phyloP scores from a whole-genome alignment of 2,888 invertebrate genomes.

The Drosophila aldrichi region DNA sequence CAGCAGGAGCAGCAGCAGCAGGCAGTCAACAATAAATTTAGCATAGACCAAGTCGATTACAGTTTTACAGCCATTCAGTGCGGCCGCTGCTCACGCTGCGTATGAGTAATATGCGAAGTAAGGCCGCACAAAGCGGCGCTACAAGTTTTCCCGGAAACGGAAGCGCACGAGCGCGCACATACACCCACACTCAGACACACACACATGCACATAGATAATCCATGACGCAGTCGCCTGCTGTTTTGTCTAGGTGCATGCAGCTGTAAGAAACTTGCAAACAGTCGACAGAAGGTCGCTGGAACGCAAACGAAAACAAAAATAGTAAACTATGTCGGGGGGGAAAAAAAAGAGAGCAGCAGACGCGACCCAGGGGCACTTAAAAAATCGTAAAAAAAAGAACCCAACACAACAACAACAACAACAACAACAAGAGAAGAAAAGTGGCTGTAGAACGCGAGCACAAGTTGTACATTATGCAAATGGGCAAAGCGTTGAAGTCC shows the following conservation, averaged over 20 bases:
- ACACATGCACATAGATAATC: slow-evolving; percentile 10
- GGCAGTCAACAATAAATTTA: slow-evolving; percentile 71
- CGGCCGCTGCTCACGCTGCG: slow-evolving; percentile 34
- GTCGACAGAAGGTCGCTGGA: slow-evolving; percentile 39
- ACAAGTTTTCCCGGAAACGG: slow-evolving; percentile 49
- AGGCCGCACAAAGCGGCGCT: slow-evolving; percentile 18
- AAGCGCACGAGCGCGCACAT: slow-evolving; percentile 24
- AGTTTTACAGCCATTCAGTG: slow-evolving; percentile 45
- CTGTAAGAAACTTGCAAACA: slow-evolving; percentile 46
- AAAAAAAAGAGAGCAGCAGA: slow-evolving; percentile 10
- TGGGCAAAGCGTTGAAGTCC: slow-evolving; percentile 66
- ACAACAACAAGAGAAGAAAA: background rate
- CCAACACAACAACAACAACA: background rate
- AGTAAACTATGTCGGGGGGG: background rate
- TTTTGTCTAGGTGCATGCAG: slow-evolving; percentile 60
- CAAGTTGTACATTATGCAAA: slow-evolving; percentile 73
- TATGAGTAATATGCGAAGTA: slow-evolving; percentile 51
- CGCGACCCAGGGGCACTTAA: slow-evolving; percentile 58
- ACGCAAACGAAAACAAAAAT: slow-evolving; percentile 32
- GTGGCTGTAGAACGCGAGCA: slow-evolving; percentile 29
- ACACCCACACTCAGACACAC: background rate
- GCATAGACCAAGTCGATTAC: slow-evolving; percentile 74
- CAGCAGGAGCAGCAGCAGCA: background rate
- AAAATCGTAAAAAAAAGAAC: slow-evolving; percentile 60
- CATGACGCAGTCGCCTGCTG: slow-evolving; percentile 29